phyloP scores from a whole-genome alignment of 2,797 vertebrate species.

The Corythornis leucogaster region DNA sequence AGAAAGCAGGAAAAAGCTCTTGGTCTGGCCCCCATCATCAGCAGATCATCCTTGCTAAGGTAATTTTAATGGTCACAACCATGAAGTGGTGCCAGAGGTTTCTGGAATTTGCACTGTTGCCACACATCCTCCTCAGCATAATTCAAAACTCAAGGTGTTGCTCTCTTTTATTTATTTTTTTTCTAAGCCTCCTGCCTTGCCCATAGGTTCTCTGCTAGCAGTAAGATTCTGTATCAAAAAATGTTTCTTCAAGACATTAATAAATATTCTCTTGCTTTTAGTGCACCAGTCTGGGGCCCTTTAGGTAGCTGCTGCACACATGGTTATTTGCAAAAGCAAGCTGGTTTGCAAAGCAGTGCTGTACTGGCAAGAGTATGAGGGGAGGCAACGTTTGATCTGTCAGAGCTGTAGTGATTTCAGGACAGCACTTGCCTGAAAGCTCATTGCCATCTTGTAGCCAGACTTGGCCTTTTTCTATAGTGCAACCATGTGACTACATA shows the following conservation, averaged over 20 bases:
- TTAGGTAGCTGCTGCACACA: background rate
- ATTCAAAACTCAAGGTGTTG: background rate
- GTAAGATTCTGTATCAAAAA: background rate
- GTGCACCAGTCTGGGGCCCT: background rate
- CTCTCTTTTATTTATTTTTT: background rate
- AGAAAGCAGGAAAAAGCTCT: background rate
- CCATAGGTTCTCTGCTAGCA: background rate
- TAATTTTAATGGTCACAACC: background rate
- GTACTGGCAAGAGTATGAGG: background rate
- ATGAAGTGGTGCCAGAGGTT: background rate
- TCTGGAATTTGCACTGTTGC: background rate
- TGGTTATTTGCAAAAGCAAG: background rate
- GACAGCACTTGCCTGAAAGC: background rate
- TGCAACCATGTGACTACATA: background rate
- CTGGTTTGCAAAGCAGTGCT: background rate
- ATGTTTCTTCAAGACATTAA: background rate
- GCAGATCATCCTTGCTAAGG: background rate
- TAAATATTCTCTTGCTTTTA: background rate
- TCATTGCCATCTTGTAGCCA: background rate
- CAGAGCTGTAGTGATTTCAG: background rate
- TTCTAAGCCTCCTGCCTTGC: background rate
- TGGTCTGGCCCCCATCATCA: background rate
- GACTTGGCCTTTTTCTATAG: background rate
- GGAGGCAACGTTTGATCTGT: background rate
- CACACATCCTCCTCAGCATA: fast-evolving